phyloP scores from a whole-genome alignment of 2,888 invertebrate genomes.

The Eledona agricola region DNA sequence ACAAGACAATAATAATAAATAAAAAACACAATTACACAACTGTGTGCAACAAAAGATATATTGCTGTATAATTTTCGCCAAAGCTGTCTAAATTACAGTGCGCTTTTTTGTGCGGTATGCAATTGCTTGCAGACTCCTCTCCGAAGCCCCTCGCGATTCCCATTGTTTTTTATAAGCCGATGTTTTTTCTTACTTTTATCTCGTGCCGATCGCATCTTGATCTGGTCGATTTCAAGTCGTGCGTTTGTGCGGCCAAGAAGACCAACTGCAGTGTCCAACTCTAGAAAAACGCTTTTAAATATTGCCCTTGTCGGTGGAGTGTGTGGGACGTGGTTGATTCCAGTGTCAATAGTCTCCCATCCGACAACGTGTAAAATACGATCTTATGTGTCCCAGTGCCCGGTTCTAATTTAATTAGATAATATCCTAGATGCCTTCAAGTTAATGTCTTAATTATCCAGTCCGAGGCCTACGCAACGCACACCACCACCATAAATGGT shows the following conservation, averaged over 20 bases:
- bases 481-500: constrained; percentile 20
- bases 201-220: too few species aligned
- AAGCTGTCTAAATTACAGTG: too few species aligned
- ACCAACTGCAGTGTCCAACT: neutral
- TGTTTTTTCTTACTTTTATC: too few species aligned
- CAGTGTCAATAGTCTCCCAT: neutral
- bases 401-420: constrained; percentile 37
- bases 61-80: too few species aligned
- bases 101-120: too few species aligned
- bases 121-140: too few species aligned
- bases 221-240: constrained; percentile 6
- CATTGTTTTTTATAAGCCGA: too few species aligned
- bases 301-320: constrained; percentile 3
- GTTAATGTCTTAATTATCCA: constrained; percentile 36
- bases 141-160: too few species aligned
- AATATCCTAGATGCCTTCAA: constrained; percentile 29
- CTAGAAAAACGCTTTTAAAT: constrained; percentile 14
- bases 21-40: too few species aligned
- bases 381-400: constrained; percentile 24
- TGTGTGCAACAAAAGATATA: too few species aligned
- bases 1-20: too few species aligned
- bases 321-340: constrained; percentile 7
- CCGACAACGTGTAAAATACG: constrained; percentile 20
- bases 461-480: constrained; percentile 28
- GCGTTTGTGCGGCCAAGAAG: constrained; percentile 11